These are phyloP conservation scores for Machimus atricapillus DNA, from an alignment of 2,888 invertebrate genomes.

Conservation along the genomic window DNA sequence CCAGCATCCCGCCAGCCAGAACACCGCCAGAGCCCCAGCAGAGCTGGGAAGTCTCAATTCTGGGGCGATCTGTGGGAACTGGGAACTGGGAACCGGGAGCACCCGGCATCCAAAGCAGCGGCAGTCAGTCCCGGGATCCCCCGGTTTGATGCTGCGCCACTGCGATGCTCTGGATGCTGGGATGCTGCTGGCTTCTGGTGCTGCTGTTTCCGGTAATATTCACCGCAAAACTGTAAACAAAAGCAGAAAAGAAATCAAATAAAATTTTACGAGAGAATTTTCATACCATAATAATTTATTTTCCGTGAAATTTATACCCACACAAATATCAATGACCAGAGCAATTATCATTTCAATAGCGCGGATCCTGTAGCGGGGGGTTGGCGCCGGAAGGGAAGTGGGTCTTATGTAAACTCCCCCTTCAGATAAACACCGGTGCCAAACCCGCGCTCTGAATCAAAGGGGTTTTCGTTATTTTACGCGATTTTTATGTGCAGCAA, in stretches of 20 bases:
- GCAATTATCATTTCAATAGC: constrained; percentile 37
- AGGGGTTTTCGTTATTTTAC: background rate
- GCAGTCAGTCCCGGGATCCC: background rate
- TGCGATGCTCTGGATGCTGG: background rate
- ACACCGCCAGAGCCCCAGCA: background rate
- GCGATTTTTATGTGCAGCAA: background rate
- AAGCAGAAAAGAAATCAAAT: constrained; percentile 44
- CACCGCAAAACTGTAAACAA: constrained; percentile 47
- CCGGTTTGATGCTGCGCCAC: background rate
- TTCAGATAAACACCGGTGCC: background rate
- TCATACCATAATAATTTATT: constrained; percentile 48
- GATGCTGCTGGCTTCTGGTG: background rate
- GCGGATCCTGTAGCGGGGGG: background rate
- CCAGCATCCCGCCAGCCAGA: background rate
- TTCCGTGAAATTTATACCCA: constrained; percentile 46
- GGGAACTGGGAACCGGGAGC: background rate
- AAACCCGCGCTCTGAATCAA: background rate
- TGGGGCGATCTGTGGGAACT: background rate
- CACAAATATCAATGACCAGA: constrained; percentile 30
- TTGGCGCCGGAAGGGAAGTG: background rate
- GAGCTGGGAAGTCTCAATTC: background rate
- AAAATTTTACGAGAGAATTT: constrained; percentile 47
- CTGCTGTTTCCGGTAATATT: constrained; percentile 45
- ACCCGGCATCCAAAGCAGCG: background rate
- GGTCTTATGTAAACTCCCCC: background rate